Percentiles rank a stretch among this genome's conserved stretches.
Conservation (phyloP, 1,140 invertebrate genomes). For the Cheumatopsyche charites region DNA sequence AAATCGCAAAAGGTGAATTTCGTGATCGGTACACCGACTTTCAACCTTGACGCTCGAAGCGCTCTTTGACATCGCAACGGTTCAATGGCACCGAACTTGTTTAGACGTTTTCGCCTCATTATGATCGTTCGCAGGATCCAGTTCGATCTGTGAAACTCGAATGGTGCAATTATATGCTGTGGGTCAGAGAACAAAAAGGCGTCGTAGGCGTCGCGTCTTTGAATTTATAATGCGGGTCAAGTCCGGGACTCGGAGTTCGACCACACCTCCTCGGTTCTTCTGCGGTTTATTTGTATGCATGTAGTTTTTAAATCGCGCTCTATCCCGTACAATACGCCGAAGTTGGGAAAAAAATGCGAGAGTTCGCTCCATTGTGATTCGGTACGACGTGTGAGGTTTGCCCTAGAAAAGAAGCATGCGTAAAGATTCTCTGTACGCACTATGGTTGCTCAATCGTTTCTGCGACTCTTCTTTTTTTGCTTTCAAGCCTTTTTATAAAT, state of each 20-base stretch:
- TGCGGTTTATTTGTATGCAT: conserved; percentile 5
- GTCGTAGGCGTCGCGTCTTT: too few relatives aligned
- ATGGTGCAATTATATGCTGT: too few relatives aligned
- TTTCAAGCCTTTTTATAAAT: conserved; percentile 5
- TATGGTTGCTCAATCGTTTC: conserved; percentile 35
- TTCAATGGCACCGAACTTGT: conserved; percentile 12
- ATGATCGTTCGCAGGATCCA: neutral
- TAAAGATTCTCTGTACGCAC: conserved; percentile 35
- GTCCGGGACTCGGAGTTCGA: neutral
- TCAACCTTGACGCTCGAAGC: conserved; percentile 7
- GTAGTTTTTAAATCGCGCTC: conserved; percentile 10
- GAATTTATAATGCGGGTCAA: neutral
- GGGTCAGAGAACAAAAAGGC: too few relatives aligned
- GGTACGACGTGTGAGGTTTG: conserved; percentile 26
- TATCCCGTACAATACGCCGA: conserved; percentile 25
- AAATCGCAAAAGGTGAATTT: conserved; percentile 17
- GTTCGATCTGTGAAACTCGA: too few relatives aligned
- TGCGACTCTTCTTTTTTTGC: conserved; percentile 2
- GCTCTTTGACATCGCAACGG: conserved; percentile 7
- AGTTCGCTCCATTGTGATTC: conserved; percentile 25
- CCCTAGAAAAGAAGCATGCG: conserved; percentile 44
- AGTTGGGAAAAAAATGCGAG: conserved; percentile 13
- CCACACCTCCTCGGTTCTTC: neutral
- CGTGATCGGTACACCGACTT: conserved; percentile 12
- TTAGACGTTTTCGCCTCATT: conserved; percentile 8